phyloP scores from a whole-genome alignment of 2,888 invertebrate genomes.

The Eristalis intricaria region DNA sequence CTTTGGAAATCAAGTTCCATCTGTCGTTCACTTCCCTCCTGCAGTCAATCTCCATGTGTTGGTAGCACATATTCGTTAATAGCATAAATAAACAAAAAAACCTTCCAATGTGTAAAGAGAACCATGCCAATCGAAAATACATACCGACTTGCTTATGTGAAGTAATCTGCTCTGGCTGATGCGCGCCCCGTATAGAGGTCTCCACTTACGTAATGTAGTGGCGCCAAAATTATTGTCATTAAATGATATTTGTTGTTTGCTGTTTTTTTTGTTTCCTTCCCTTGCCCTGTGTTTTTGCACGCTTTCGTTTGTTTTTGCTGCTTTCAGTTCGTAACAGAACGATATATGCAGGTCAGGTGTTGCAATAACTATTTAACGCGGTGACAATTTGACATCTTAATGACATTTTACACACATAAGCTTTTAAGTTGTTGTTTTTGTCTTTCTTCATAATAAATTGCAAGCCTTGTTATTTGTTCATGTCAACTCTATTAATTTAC shows the following conservation, averaged over 20 bases:
- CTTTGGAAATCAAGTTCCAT: constrained; percentile 36
- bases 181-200: constrained; percentile 54
- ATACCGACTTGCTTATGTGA: constrained; percentile 34
- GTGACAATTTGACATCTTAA: constrained; percentile 17
- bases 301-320: neutral
- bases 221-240: constrained; percentile 72
- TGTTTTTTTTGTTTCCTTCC: neutral
- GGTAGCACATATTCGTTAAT: constrained; percentile 64
- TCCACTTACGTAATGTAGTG: constrained; percentile 67
- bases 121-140: neutral
- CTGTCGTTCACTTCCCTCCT: neutral
- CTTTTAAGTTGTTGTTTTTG: neutral
- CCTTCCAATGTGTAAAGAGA: constrained; percentile 45
- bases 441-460: constrained; percentile 13
- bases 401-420: constrained; percentile 10
- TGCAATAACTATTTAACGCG: constrained; percentile 22
- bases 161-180: constrained; percentile 42
- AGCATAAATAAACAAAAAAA: constrained; percentile 64
- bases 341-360: constrained; percentile 57
- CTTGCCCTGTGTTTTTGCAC: constrained; percentile 8
- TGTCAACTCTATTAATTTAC: constrained; percentile 43
- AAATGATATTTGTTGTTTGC: constrained; percentile 57
- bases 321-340: constrained; percentile 15
- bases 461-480: constrained; percentile 20
- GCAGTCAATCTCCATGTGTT: constrained; percentile 12